A percentile compares a stretch with the other conserved stretches of the same genome.
Evolutionary conservation across 2,113 vertebrate genomes (phyloP).

Genomic region (Amphiprion percula): DNA sequence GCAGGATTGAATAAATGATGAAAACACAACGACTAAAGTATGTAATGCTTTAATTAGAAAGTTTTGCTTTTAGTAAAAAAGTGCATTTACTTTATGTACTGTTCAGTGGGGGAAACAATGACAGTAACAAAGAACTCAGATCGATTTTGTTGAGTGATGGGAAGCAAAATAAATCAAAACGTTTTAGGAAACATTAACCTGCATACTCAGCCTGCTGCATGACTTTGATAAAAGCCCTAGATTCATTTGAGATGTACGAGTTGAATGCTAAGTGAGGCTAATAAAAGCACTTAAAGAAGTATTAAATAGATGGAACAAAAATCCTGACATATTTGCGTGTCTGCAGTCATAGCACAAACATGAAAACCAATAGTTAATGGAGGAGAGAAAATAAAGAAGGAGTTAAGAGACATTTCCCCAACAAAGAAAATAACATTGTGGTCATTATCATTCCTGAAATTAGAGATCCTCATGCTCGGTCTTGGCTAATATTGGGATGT

Average conservation of each 20-base stretch:
- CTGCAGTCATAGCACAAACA: conserved; percentile 25
- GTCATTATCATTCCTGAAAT: conserved; percentile 13
- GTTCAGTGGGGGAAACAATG: conserved; percentile 12
- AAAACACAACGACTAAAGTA: conserved; percentile 50
- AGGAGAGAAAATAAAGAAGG: conserved; percentile 10
- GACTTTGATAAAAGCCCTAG: conserved; percentile 31
- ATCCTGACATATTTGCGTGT: conserved; percentile 1
- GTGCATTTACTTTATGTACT: conserved; percentile 41
- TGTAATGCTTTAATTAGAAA: conserved; percentile 64
- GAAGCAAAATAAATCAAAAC: conserved; percentile 34
- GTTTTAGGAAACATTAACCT: conserved; percentile 26
- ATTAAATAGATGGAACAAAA: conserved; percentile 29
- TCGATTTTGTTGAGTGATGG: conserved; percentile 20
- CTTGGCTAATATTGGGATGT: conserved; percentile 20
- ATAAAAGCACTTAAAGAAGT: conserved; percentile 61
- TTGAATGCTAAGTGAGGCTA: conserved; percentile 21
- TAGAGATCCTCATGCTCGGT: conserved; percentile 10
- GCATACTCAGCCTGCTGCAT: conserved; percentile 26
- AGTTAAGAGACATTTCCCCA: background rate
- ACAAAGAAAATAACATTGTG: conserved; percentile 11
- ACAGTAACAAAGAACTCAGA: conserved; percentile 22
- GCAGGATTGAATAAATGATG: conserved; percentile 44
- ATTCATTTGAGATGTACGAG: conserved; percentile 22
- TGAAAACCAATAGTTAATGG: conserved; percentile 17
- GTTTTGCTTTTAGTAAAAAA: conserved; percentile 42